phyloP scores from a whole-genome alignment of 2,113 vertebrate genomes.

The Ailurus styani region DNA sequence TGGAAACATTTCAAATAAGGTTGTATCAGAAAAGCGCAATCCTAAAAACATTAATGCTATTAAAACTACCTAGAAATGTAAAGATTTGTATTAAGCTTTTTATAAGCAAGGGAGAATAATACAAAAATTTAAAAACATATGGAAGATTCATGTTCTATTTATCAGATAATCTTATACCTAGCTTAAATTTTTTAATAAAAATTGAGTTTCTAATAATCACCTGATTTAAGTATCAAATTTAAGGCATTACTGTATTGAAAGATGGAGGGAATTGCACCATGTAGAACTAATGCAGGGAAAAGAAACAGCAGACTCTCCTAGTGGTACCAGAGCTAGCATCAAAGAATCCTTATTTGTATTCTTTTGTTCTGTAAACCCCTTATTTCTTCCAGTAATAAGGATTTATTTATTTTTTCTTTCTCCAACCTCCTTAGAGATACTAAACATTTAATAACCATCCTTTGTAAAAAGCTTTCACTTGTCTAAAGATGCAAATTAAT shows the following conservation, averaged over 20 bases:
- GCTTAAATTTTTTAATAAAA: constrained; percentile 14
- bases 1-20: not conserved
- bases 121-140: not conserved
- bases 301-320: not conserved
- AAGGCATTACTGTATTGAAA: not conserved
- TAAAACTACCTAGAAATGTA: not conserved
- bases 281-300: not conserved
- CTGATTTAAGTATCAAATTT: constrained; percentile 12
- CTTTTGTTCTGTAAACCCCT: not conserved
- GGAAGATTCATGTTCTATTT: not conserved
- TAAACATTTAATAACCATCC: not conserved
- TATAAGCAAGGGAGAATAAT: not conserved
- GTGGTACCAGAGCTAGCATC: not conserved
- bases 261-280: not conserved
- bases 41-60: not conserved
- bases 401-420: not conserved
- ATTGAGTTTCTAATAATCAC: not conserved
- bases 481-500: constrained; percentile 27
- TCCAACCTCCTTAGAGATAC: not conserved
- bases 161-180: not conserved
- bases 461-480: constrained; percentile 4
- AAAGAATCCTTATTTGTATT: not conserved
- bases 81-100: not conserved
- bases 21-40: not conserved
- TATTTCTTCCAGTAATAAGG: not conserved